These are phyloP conservation scores for Heterohyrax brucei DNA, from an alignment of 2,797 vertebrate genomes.

Conservation along the genomic window DNA sequence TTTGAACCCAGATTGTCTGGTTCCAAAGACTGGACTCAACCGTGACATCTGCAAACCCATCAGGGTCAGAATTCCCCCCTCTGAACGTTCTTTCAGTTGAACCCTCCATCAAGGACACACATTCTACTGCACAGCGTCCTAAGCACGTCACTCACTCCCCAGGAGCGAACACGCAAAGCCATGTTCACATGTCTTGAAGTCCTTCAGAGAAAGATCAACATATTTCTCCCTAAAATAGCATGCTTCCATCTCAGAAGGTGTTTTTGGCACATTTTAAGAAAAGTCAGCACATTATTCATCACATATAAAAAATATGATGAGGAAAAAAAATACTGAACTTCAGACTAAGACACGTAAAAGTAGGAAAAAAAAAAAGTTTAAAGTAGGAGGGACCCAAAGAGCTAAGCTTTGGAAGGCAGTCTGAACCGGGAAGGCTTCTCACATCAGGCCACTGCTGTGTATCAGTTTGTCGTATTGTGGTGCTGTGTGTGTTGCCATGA, in stretches of 20 bases:
- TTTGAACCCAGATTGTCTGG: background rate
- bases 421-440: background rate
- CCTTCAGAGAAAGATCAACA: constrained; percentile 46
- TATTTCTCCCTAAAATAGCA: constrained; percentile 55
- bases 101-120: accelerated
- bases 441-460: background rate
- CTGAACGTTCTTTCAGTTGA: background rate
- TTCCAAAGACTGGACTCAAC: background rate
- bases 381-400: constrained; percentile 20
- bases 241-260: constrained; percentile 41
- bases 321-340: background rate
- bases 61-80: background rate
- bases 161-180: constrained; percentile 20
- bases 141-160: background rate
- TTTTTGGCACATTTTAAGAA: constrained; percentile 3
- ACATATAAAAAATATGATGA: background rate
- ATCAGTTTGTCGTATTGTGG: too few species aligned
- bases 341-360: background rate
- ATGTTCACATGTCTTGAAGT: constrained; percentile 44
- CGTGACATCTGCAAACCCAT: background rate
- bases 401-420: background rate
- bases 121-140: background rate
- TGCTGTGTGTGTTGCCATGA: too few species aligned
- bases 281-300: background rate
- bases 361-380: background rate